phyloP scores from a whole-genome alignment of 2,113 vertebrate species.

The Prionailurus viverrinus region DNA sequence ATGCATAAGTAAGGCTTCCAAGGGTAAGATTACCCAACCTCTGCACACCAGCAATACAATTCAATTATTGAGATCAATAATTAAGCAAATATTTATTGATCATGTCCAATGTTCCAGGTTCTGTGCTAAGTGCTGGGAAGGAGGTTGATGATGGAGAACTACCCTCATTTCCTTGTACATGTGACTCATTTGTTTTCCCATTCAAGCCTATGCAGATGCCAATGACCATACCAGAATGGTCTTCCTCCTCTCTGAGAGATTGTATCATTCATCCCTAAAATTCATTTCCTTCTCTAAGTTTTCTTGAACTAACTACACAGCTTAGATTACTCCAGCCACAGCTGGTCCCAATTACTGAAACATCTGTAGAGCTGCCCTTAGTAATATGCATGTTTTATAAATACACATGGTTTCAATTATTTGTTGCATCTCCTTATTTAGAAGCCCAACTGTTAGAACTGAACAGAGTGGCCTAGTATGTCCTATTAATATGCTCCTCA shows the following conservation, averaged over 20 bases:
- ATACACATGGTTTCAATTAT: slow-evolving; percentile 43
- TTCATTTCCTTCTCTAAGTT: slow-evolving; percentile 67
- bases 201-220: slow-evolving; percentile 44
- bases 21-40: not conserved
- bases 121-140: not conserved
- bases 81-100: slow-evolving; percentile 51
- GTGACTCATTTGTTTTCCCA: slow-evolving; percentile 63
- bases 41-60: not conserved
- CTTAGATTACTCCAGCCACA: slow-evolving; percentile 29
- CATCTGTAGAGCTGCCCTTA: not conserved
- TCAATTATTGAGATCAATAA: slow-evolving; percentile 36
- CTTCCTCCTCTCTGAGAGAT: slow-evolving; percentile 26
- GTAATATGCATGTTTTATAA: slow-evolving; percentile 28
- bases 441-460: slow-evolving; percentile 23
- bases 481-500: slow-evolving; percentile 21
- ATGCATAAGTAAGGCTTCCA: not conserved
- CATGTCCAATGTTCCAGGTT: not conserved
- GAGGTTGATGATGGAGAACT: slow-evolving; percentile 48
- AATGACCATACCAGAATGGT: slow-evolving; percentile 54
- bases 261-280: slow-evolving; percentile 17
- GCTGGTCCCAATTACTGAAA: slow-evolving; percentile 31
- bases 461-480: slow-evolving; percentile 30
- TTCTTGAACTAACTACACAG: slow-evolving; percentile 42
- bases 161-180: slow-evolving; percentile 48
- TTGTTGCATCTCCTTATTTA: slow-evolving; percentile 21